Evolutionary conservation across 2,888 invertebrate genomes (phyloP).

Genomic region (Caenorhabditis sp.): DNA sequence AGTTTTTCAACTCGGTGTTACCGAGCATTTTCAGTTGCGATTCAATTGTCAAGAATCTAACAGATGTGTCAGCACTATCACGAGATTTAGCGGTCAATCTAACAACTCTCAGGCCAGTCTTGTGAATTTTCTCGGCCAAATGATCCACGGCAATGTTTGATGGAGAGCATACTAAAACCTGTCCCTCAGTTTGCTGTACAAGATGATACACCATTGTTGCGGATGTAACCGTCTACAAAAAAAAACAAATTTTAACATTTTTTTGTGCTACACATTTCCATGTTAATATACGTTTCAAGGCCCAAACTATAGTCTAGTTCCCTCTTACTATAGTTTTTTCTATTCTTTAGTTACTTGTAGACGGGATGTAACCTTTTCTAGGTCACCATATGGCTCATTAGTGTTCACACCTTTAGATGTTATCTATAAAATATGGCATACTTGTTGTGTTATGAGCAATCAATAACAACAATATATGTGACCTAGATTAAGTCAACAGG

Average conservation of each 20-base stretch:
- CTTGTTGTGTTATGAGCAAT: too few relatives aligned
- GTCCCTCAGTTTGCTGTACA: conserved; percentile 80
- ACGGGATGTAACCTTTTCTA: too few relatives aligned
- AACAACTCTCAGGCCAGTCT: conserved; percentile 89
- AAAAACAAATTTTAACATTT: conserved; percentile 3
- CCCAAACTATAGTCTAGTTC: too few relatives aligned
- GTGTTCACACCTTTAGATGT: too few relatives aligned
- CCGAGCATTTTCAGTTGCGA: conserved; percentile 95
- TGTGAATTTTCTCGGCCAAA: conserved; percentile 96
- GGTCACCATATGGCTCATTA: too few relatives aligned
- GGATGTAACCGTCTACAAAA: conserved; percentile 91
- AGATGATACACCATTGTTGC: conserved; percentile 98
- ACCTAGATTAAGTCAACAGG: too few relatives aligned
- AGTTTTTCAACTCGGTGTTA: conserved; percentile 88
- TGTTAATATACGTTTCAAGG: too few relatives aligned
- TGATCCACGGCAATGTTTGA: conserved; percentile 99
- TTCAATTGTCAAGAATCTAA: conserved; percentile 93
- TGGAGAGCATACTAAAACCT: conserved; percentile 94
- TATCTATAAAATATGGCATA: too few relatives aligned
- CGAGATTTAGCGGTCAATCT: conserved; percentile 95
- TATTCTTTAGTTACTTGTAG: too few relatives aligned
- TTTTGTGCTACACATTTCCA: too few relatives aligned
- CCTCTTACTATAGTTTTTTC: too few relatives aligned
- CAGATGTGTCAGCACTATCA: conserved; percentile 96
- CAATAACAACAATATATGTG: too few relatives aligned